These are phyloP conservation scores for Chaenodraco wilsoni DNA, from an alignment of 2,797 vertebrate species.

Conservation along the genomic window DNA sequence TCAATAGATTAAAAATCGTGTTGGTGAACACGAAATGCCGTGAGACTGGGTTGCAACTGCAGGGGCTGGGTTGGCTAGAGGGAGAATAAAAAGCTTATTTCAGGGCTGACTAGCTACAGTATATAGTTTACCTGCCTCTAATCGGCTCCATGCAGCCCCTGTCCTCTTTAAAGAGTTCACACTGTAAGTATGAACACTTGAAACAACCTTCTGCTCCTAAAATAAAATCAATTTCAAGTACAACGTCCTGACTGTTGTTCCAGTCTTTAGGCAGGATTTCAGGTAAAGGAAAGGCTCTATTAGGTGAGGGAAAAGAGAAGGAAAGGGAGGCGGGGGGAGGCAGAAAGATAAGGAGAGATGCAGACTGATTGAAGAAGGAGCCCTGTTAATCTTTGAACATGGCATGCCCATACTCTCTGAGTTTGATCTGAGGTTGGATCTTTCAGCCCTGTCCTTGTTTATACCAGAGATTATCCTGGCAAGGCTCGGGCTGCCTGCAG, in stretches of 20 bases:
- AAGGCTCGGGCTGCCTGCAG: slow-evolving; percentile 29
- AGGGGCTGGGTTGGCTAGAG: slow-evolving; percentile 34
- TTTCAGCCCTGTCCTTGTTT: slow-evolving; percentile 68
- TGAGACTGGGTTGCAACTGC: neutral
- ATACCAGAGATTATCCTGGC: slow-evolving; percentile 64
- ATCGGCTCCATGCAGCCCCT: slow-evolving; percentile 55
- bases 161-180: slow-evolving; percentile 29
- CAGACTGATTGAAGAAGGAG: slow-evolving; percentile 51
- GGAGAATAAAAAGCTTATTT: slow-evolving; percentile 56
- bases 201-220: slow-evolving; percentile 8
- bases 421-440: slow-evolving; percentile 71
- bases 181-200: slow-evolving; percentile 47
- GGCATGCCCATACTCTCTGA: slow-evolving; percentile 35
- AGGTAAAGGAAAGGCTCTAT: slow-evolving; percentile 29
- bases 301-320: slow-evolving; percentile 24
- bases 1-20: no score
- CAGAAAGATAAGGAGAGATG: slow-evolving; percentile 56
- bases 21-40: no score
- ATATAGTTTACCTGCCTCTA: slow-evolving; percentile 56
- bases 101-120: slow-evolving; percentile 51
- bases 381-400: slow-evolving; percentile 66
- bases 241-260: slow-evolving; percentile 21
- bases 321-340: slow-evolving; percentile 14
- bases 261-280: slow-evolving; percentile 19
- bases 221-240: slow-evolving; percentile 39